Evolutionary conservation across 1,140 invertebrate species (phyloP).

Genomic region (Papilio xuthus): DNA sequence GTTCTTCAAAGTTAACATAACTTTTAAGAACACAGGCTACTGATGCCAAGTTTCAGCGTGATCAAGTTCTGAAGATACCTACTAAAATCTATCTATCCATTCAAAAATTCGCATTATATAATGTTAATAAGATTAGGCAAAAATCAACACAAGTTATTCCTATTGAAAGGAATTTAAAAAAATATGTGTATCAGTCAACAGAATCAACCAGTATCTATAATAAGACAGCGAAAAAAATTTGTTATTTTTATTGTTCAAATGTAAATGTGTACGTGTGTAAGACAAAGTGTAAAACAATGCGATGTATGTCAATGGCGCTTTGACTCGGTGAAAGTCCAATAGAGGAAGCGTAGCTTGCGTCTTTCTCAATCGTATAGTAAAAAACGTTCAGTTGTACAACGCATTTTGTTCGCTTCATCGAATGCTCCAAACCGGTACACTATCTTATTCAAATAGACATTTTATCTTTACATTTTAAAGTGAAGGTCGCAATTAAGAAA

Average conservation of each 20-base stretch:
- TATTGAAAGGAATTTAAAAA: not conserved
- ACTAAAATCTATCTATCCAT: too few species aligned
- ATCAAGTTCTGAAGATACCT: too few species aligned
- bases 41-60: too few species aligned
- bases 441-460: slow-evolving; percentile 17
- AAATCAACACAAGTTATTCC: not conserved
- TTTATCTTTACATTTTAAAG: slow-evolving; percentile 6
- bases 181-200: not conserved
- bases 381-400: not conserved
- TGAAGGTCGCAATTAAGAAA: not conserved
- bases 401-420: not conserved
- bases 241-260: not conserved
- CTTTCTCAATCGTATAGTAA: slow-evolving; percentile 25
- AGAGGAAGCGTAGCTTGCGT: slow-evolving; percentile 28
- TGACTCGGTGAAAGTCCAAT: slow-evolving; percentile 34
- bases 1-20: too few species aligned
- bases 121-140: too few species aligned
- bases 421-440: not conserved
- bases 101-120: too few species aligned
- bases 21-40: too few species aligned
- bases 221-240: not conserved
- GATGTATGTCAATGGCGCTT: slow-evolving; percentile 37
- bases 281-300: slow-evolving; percentile 29
- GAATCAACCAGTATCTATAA: not conserved
- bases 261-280: not conserved